Conservation (phyloP, 35 echinoderm and acorn worm genomes). For the Ophioderma brevispina region DNA sequence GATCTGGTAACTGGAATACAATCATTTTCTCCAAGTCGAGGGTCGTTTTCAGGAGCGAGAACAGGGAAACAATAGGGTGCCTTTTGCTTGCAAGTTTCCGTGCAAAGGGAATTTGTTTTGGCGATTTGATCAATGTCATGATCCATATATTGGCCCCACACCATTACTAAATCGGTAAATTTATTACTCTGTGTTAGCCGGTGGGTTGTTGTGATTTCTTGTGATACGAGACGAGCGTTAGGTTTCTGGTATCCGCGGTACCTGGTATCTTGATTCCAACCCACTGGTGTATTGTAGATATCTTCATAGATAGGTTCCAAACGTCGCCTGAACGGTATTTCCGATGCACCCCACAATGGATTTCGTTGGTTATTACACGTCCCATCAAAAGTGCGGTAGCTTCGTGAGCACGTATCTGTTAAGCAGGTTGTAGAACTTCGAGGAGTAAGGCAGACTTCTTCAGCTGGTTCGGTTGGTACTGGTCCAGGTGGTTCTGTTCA, state of each 20-base stretch:
- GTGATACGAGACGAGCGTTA: neutral
- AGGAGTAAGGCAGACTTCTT: neutral
- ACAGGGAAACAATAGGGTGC: neutral
- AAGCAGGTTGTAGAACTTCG: neutral
- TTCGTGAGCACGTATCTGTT: neutral
- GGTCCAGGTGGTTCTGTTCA: too few species aligned
- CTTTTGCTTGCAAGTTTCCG: neutral
- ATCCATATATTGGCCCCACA: neutral
- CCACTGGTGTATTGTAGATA: neutral
- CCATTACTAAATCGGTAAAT: neutral
- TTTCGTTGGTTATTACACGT: neutral
- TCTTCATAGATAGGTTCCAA: neutral
- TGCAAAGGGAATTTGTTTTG: neutral
- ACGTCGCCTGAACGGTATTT: neutral
- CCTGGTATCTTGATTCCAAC: neutral
- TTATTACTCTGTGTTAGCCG: neutral
- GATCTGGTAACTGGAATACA: neutral
- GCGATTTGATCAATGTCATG: neutral
- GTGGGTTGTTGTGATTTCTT: neutral
- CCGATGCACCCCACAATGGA: neutral
- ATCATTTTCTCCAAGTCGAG: neutral
- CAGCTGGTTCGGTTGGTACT: too few species aligned
- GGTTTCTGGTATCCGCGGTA: neutral
- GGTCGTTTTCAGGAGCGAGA: neutral
- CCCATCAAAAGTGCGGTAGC: neutral